Evolutionary conservation across 64 coral and sea anemone species (phyloP), one percentile per base, ranked within the genome.

Genomic region (Cladopsammia gracilis): DNA sequence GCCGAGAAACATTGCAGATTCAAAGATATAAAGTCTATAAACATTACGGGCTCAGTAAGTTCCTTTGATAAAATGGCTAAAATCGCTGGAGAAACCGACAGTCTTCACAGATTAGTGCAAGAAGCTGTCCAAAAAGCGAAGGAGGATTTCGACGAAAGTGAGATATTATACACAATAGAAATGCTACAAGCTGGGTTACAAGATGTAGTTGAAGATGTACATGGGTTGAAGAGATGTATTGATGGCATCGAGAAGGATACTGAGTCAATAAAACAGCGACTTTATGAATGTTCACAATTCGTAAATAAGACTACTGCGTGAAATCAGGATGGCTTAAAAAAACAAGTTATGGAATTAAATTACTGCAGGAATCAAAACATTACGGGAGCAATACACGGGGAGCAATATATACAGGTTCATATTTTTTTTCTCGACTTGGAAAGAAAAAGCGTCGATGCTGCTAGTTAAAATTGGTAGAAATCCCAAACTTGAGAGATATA

Each of bases 151-250:
- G 45, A 68, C 62, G 80, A 84, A 11, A 84, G 45, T 20, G 43
- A 84, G 19, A 51, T 84, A 23, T 84, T 50, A 18, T 67, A 64
- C 19, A 84, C 80, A 66, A 68, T 84, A 11, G 80, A 48, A 84
- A 47, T 64, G 18, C 20, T 84, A 2, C 59, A 84, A 22, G 80
- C 59, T 20, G 80, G 45, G 3, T 20, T 84, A 5, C 8, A 48
- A 13, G 61, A 67, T 68, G 16, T 84, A 4, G 19, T 68, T 3
- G 64, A 50, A 24, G 80, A 84, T 20, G 62, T 84, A 10, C 43
- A 50, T 12, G 80, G 10, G 20, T 22, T 84, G 62, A 64, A 67
- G 19, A 65, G 23, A 5, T 45, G 68, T 25, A 48, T 84, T 64
- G 10, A 84, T 8, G 60, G 20, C 62, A 84, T 84, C 12, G 80